These are phyloP conservation scores for Todiramphus saurophagus DNA, from an alignment of 2,113 vertebrate genomes.

Conservation along the genomic window DNA sequence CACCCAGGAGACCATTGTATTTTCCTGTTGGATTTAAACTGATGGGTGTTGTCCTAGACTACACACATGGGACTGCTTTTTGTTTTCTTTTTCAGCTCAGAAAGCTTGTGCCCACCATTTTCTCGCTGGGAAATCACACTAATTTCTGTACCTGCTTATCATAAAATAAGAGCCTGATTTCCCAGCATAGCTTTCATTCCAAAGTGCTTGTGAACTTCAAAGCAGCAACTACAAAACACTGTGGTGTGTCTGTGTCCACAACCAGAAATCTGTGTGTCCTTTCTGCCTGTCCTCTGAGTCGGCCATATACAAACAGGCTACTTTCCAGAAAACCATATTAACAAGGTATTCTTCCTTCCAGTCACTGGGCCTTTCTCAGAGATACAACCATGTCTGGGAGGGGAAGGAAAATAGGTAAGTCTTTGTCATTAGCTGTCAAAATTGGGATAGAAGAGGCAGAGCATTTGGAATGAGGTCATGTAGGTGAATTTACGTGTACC, in stretches of 20 bases:
- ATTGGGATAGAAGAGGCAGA: not conserved
- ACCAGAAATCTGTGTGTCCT: not conserved
- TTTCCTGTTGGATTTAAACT: not conserved
- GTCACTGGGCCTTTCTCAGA: not conserved
- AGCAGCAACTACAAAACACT: not conserved
- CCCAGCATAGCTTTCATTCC: not conserved
- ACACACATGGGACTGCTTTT: not conserved
- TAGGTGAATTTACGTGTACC: not conserved
- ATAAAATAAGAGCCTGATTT: not conserved
- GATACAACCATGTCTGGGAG: not conserved
- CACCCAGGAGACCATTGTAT: not conserved
- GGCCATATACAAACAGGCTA: not conserved
- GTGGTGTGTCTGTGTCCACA: not conserved
- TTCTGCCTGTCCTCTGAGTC: not conserved
- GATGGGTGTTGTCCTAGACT: not conserved
- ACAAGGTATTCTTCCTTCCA: not conserved
- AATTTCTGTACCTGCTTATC: not conserved
- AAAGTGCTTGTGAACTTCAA: not conserved
- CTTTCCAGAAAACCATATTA: not conserved
- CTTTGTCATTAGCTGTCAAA: not conserved
- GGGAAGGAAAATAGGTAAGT: not conserved
- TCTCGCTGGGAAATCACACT: not conserved
- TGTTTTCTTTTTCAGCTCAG: constrained; percentile 30
- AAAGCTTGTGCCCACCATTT: not conserved
- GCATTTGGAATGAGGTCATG: not conserved